These are phyloP conservation scores for Alauda arvensis DNA, from an alignment of 2,797 vertebrate genomes.

Conservation along the genomic window DNA sequence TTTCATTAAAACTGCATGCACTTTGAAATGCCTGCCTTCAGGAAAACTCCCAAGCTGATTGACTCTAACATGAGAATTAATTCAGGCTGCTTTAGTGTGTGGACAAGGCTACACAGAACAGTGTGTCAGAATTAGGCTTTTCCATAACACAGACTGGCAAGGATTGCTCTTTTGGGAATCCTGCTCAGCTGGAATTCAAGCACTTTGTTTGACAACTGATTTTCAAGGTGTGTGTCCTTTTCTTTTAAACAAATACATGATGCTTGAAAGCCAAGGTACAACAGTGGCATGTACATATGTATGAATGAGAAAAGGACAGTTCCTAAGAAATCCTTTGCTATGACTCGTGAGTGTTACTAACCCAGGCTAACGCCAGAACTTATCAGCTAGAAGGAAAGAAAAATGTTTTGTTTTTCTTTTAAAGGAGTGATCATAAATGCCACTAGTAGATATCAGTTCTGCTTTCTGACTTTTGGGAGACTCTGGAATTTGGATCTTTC, in stretches of 20 bases:
- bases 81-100: slow-evolving; percentile 30
- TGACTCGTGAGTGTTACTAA: neutral
- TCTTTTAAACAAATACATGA: slow-evolving; percentile 19
- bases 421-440: neutral
- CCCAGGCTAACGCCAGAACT: neutral
- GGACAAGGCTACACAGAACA: slow-evolving; percentile 23
- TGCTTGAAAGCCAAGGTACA: neutral
- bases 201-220: slow-evolving; percentile 49
- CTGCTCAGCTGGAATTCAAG: slow-evolving; percentile 31
- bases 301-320: neutral
- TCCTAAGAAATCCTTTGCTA: neutral
- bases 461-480: neutral
- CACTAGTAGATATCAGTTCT: neutral
- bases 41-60: slow-evolving; percentile 56
- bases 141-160: slow-evolving; percentile 48
- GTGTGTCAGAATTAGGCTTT: slow-evolving; percentile 5
- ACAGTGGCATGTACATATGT: neutral
- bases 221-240: slow-evolving; percentile 36
- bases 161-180: slow-evolving; percentile 56
- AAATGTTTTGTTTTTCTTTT: neutral
- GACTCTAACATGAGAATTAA: slow-evolving; percentile 59
- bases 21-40: slow-evolving; percentile 54
- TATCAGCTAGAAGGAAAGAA: neutral
- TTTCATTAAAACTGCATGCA: slow-evolving; percentile 57
- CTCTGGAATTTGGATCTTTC: neutral